A percentile compares a stretch with the other conserved stretches of the same genome.
phyloP scores from a whole-genome alignment of 2,888 invertebrate genomes.

The Eledona agricola region DNA sequence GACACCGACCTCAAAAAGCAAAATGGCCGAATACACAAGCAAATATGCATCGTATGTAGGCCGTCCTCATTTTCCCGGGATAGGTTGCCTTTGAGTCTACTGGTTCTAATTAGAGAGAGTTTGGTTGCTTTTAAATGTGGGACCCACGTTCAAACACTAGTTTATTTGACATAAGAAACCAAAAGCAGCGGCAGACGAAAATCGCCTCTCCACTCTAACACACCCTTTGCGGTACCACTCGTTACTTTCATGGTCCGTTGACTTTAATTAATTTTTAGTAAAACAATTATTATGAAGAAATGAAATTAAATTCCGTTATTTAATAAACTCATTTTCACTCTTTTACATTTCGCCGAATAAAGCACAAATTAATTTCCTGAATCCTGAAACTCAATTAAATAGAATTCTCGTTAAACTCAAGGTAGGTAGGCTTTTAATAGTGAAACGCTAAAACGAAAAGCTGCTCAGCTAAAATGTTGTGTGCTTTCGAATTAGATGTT shows the following conservation, averaged over 20 bases:
- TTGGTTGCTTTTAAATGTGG: constrained; percentile 32
- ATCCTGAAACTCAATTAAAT: constrained; percentile 8
- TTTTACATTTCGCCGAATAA: constrained; percentile 24
- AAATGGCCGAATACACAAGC: constrained; percentile 30
- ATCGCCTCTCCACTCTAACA: constrained; percentile 17
- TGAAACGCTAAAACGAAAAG: no score
- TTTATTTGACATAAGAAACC: constrained; percentile 39
- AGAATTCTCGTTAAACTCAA: constrained; percentile 10
- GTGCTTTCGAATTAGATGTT: no score
- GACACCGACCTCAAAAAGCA: constrained; percentile 19
- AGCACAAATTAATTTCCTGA: constrained; percentile 27
- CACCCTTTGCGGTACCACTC: constrained; percentile 21
- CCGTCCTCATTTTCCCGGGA: constrained; percentile 28
- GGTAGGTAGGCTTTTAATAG: no score
- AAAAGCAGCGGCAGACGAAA: constrained; percentile 21
- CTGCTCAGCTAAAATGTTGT: no score
- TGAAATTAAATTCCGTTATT: constrained; percentile 28
- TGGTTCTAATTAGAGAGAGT: constrained; percentile 37
- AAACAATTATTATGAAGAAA: constrained; percentile 31
- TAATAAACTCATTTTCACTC: constrained; percentile 31
- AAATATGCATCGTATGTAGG: constrained; percentile 17
- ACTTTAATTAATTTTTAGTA: constrained; percentile 34
- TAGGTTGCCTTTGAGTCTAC: constrained; percentile 36
- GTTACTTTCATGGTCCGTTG: constrained; percentile 25
- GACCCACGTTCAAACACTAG: constrained; percentile 34